Evolutionary conservation across 1,140 invertebrate species (phyloP), one percentile per base, ranked within the genome.

Genomic region (Stegodyphus dumicola): DNA sequence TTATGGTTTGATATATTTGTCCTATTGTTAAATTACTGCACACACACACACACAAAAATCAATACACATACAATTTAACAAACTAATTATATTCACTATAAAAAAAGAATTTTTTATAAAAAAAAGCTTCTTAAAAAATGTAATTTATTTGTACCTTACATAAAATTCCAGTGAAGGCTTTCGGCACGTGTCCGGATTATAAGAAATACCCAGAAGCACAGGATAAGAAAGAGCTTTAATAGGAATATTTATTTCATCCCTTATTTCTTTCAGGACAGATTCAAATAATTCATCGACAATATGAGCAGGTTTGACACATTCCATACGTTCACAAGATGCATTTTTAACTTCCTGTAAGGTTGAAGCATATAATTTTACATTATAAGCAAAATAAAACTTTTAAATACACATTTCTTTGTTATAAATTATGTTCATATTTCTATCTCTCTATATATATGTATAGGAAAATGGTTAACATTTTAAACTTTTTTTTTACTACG

Each of bases 211-310:
- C 54, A 91, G 81, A 10, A 91, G 71, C 17, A 88, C n/a, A 56
- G 90, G 90, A 11, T 87, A 77, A 10, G 87, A 86, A 4, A 91
- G 84, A 56, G 53, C 76, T 9, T 77, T 17, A 33, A 13, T 7
- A 60, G 90, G 89, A 79, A 91, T 89, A 83, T 91, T 91, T 0
- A 91, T 89, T 88, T 91, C 91, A 89, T 91, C 90, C 69, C 87
- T 86, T 7, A 91, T 87, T 87, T 91, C 91, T 77, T 89, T 78
- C 3, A 90, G 56, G 33, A 90, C 89, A 5, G 91, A 91, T 71
- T 89, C 78, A 89, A 90, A 91, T 65, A 91, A 88, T 88, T 91
- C 91, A 60, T 88, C 66, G 11, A 88, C 84, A n/a, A 91, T 89
- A 7, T 33, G 6, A 74, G 70, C 56, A 13, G 79, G 15, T 64